phyloP scores from a whole-genome alignment of 2,888 invertebrate species.

The Eutolmus rufibarbis region DNA sequence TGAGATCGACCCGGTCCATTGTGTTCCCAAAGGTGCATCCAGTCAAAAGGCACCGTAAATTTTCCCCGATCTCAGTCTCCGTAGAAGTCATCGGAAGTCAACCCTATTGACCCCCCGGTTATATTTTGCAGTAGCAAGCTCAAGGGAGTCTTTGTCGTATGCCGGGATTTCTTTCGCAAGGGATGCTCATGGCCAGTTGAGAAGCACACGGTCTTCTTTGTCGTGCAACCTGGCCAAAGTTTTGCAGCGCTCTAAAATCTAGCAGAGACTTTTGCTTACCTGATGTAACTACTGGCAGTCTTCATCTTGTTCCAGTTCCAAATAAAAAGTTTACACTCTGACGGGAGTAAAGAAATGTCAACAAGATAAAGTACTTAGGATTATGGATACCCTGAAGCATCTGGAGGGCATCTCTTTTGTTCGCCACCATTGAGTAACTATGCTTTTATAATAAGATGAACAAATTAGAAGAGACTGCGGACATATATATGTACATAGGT shows the following conservation, averaged over 20 bases:
- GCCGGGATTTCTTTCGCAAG: background rate
- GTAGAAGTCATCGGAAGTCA: background rate
- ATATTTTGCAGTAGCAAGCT: background rate
- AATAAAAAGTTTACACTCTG: conserved; percentile 17
- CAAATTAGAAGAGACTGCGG: background rate
- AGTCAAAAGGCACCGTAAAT: background rate
- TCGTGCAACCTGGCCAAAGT: background rate
- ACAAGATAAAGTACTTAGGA: conserved; percentile 31
- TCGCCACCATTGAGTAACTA: background rate
- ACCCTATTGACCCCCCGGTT: background rate
- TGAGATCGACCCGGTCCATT: background rate
- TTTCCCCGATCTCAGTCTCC: background rate
- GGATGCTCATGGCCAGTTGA: background rate
- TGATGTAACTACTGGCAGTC: background rate
- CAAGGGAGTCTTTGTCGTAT: background rate
- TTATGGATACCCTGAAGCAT: conserved; percentile 18
- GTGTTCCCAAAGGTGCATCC: background rate
- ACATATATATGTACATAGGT: background rate
- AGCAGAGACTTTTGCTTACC: background rate
- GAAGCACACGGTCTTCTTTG: background rate
- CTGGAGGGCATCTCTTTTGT: conserved; percentile 14
- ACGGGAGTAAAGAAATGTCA: conserved; percentile 16
- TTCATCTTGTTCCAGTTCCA: background rate
- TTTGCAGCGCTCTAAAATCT: background rate
- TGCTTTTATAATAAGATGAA: conserved; percentile 13